Evolutionary conservation across 2,797 vertebrate genomes (phyloP).

Genomic region (Hyperoplus immaculatus): DNA sequence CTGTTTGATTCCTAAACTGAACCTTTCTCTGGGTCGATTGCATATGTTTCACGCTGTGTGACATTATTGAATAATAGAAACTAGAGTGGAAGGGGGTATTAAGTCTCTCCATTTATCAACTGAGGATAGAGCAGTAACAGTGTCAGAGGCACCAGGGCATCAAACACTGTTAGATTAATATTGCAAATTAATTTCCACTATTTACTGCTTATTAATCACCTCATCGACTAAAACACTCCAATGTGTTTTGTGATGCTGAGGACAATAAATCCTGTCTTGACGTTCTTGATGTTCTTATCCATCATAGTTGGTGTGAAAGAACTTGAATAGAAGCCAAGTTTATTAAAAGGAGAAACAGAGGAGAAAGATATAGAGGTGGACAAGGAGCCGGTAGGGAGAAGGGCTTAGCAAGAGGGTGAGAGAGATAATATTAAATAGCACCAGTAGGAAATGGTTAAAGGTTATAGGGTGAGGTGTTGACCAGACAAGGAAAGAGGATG

Average conservation of each 20-base stretch:
- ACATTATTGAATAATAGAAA: neutral
- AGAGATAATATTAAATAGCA: slow-evolving; percentile 31
- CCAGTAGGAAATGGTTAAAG: slow-evolving; percentile 31
- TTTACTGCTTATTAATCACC: slow-evolving; percentile 46
- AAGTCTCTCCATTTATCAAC: slow-evolving; percentile 9
- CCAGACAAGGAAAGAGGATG: slow-evolving; percentile 22
- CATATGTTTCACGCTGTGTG: neutral
- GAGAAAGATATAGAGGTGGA: slow-evolving; percentile 17
- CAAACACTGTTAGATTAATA: slow-evolving; percentile 28
- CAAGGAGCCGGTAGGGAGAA: slow-evolving; percentile 22
- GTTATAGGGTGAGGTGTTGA: slow-evolving; percentile 39
- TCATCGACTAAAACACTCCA: slow-evolving; percentile 44
- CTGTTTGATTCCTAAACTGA: neutral
- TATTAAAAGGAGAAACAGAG: slow-evolving; percentile 45
- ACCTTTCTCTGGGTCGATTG: neutral
- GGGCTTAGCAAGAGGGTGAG: neutral
- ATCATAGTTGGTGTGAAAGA: slow-evolving; percentile 49
- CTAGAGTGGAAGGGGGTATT: neutral
- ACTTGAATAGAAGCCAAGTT: slow-evolving; percentile 58
- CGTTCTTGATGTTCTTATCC: slow-evolving; percentile 60
- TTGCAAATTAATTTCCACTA: slow-evolving; percentile 35
- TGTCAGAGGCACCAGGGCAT: slow-evolving; percentile 13
- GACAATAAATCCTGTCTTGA: slow-evolving; percentile 55
- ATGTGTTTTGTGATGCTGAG: slow-evolving; percentile 53
- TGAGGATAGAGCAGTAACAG: neutral